Base-by-base conservation (phyloP, 2,888 invertebrate genomes). In the Drosophila fulvimacula region DNA sequence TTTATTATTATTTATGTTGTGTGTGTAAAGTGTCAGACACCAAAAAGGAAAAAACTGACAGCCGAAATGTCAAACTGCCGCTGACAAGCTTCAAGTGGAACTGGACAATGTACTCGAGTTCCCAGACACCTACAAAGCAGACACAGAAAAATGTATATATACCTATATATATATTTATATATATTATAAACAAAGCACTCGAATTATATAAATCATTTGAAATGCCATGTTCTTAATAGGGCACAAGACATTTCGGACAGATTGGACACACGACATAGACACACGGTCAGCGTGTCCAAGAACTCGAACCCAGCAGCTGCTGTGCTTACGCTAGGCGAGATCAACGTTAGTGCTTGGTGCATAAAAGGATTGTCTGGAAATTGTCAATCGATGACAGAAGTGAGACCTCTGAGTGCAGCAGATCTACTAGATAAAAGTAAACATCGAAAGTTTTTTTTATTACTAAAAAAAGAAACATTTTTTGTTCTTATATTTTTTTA, bases 171-270 rank as follows among this genome's bases (percentile, higher is more conserved):
- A 64, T 74, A 70, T 70, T 49, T 41, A 81, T 79, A 78, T 73
- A 30, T 66, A 62, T 75, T 80, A 65, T 55, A 76, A 74, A 82
- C 80, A 82, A 76, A 79, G 85, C 82, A 61, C 61, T 44, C 68
- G 64, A 79, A 87, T 87, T 83, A 83, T 83, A 83, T 83, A 83
- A 83, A 83, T 83, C 88, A 83, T 88, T 83, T 63, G 82, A 75
- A 75, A 82, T 85, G 83, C 83, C 85, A 88, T 79, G 76, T 68
- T 76, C 74, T 79, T 85, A 88, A 83, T 83, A 83, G 83, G 83
- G 83, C 85, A 79, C 72, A 82, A 79, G 88, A 83, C 88, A 83
- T 64, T 66, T 82, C 76, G 46, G 78, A 79, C 81, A 79, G 77
- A 66, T 76, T 76, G 65, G 76, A 82, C 76, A 62, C 38, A 48